phyloP scores from a whole-genome alignment of 1,140 invertebrate species.

The Ceratosolen fusciceps region DNA sequence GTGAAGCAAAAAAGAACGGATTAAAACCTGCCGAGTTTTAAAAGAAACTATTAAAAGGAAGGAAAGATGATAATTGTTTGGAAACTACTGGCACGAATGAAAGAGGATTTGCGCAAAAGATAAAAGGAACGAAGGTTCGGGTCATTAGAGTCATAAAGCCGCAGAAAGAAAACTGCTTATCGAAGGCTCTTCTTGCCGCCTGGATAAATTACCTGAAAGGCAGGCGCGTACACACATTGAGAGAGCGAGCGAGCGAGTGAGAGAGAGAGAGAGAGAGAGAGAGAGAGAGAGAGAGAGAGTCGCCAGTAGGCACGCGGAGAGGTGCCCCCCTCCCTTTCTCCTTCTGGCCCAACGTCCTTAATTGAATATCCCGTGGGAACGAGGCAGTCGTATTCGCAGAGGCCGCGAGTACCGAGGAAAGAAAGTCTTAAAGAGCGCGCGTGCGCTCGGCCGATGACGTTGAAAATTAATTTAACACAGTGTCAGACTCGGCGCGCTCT shows the following conservation, averaged over 20 bases:
- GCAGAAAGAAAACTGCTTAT: not conserved
- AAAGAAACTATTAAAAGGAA: not conserved
- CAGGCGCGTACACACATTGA: not conserved
- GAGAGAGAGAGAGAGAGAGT: too few relatives aligned
- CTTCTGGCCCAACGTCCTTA: not conserved
- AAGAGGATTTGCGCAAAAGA: not conserved
- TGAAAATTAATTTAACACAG: constrained; percentile 24
- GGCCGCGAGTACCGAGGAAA: not conserved
- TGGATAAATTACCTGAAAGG: not conserved
- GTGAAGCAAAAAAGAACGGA: not conserved
- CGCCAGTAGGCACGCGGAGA: too few relatives aligned
- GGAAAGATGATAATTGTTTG: not conserved
- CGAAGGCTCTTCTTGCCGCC: not conserved
- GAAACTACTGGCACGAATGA: not conserved
- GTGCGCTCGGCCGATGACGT: constrained; percentile 1
- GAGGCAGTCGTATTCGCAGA: not conserved
- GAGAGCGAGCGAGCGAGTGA: not conserved
- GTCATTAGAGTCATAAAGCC: not conserved
- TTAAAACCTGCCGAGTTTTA: too few relatives aligned
- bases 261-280: too few relatives aligned
- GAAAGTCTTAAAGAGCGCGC: not conserved
- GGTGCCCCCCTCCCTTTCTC: not conserved
- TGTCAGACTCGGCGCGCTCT: not conserved
- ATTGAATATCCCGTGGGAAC: constrained; percentile 25
- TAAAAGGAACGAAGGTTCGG: not conserved